Evolutionary conservation across 1,140 invertebrate genomes (phyloP).

Genomic region (Acromyrmex echinatior): DNA sequence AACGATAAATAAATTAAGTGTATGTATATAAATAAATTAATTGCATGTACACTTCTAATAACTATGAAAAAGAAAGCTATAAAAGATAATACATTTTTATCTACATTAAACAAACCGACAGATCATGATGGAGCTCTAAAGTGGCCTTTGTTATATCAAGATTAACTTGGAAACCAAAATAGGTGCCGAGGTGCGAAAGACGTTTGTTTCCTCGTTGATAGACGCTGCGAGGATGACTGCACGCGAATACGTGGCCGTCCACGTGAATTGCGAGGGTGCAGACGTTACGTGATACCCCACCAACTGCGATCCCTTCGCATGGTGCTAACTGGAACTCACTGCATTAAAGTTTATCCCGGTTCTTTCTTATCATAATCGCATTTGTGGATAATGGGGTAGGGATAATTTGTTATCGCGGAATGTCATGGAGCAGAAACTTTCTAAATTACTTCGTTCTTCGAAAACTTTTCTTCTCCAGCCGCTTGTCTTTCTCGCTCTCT

Average conservation of each 20-base stretch:
- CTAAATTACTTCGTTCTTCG: conserved; percentile 85
- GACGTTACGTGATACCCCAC: conserved; percentile 69
- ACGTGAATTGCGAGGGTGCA: conserved; percentile 69
- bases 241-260: conserved; percentile 33
- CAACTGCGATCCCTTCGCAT: conserved; percentile 44
- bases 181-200: not conserved
- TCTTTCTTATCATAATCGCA: conserved; percentile 87
- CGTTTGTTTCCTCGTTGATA: not conserved
- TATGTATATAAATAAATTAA: not conserved
- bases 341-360: conserved; percentile 84
- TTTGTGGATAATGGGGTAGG: conserved; percentile 86
- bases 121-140: not conserved
- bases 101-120: not conserved
- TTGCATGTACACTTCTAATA: no score
- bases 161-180: conserved; percentile 41
- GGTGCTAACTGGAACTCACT: conserved; percentile 76
- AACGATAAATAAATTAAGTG: no score
- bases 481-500: conserved; percentile 38
- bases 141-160: conserved; percentile 8
- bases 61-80: not conserved
- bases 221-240: conserved; percentile 16
- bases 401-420: conserved; percentile 86
- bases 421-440: conserved; percentile 86
- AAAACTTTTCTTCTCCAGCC: conserved; percentile 79
- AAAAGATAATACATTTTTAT: not conserved